A percentile compares a stretch with the other conserved stretches of the same genome.
Conservation (phyloP, 2,797 vertebrate genomes). For the Ctenopoma multispine region DNA sequence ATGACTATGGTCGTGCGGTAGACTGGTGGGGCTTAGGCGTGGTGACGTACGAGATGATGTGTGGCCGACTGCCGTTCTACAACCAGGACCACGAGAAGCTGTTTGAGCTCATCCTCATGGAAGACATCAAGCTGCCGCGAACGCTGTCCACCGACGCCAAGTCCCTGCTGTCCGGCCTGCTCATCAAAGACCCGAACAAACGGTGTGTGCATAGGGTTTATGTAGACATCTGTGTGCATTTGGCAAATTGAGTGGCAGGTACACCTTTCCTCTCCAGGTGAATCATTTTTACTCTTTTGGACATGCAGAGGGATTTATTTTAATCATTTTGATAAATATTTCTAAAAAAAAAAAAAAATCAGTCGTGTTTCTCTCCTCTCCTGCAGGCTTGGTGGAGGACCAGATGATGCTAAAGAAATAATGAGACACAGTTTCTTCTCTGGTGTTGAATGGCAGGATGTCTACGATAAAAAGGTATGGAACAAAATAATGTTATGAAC, state of each 20-base stretch:
- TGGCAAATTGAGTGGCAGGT: neutral
- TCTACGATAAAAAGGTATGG: constrained; percentile 97
- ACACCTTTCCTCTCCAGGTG: neutral
- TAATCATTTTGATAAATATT: neutral
- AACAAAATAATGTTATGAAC: neutral
- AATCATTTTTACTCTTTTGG: neutral
- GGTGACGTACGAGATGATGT: constrained; percentile 99
- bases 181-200: constrained; percentile 99
- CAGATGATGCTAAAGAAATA: constrained; percentile 98
- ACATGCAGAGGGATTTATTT: neutral
- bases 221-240: neutral
- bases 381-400: constrained; percentile 93
- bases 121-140: constrained; percentile 97
- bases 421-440: constrained; percentile 98
- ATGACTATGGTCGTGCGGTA: constrained; percentile 95
- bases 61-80: constrained; percentile 95
- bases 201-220: constrained; percentile 76
- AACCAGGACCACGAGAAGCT: constrained; percentile 99
- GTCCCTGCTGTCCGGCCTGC: constrained; percentile 95
- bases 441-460: constrained; percentile 96
- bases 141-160: constrained; percentile 96
- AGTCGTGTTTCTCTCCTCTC: neutral
- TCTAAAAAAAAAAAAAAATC: neutral
- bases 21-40: constrained; percentile 98
- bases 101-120: constrained; percentile 97